Evolutionary conservation across 2,113 vertebrate genomes (phyloP).

Genomic region (Ctenomys sociabilis): DNA sequence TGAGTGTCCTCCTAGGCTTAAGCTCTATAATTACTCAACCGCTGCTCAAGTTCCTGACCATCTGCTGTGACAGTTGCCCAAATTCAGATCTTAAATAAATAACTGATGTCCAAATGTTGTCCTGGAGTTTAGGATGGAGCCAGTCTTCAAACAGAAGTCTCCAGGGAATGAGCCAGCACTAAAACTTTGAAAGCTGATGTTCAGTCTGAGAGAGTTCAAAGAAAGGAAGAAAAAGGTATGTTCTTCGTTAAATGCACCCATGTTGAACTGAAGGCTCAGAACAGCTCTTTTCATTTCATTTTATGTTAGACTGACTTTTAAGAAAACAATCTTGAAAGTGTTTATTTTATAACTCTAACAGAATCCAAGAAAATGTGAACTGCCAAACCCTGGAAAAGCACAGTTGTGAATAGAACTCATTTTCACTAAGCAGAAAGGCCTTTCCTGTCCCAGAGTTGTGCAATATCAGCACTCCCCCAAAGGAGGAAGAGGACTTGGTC

Average conservation of each 20-base stretch:
- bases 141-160: constrained; percentile 61
- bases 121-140: constrained; percentile 63
- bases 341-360: constrained; percentile 83
- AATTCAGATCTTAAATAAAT: constrained; percentile 71
- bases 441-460: constrained; percentile 32
- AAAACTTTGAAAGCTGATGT: constrained; percentile 78
- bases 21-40: constrained; percentile 37
- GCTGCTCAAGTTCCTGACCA: constrained; percentile 60
- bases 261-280: constrained; percentile 74
- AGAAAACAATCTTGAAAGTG: constrained; percentile 85
- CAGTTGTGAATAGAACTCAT: constrained; percentile 83
- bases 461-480: background rate
- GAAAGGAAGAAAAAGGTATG: constrained; percentile 63
- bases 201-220: constrained; percentile 77
- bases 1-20: background rate
- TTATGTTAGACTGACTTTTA: constrained; percentile 82
- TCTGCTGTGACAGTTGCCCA: constrained; percentile 54
- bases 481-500: constrained; percentile 47
- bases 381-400: constrained; percentile 81
- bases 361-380: constrained; percentile 81
- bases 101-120: constrained; percentile 63
- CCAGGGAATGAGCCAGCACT: constrained; percentile 29
- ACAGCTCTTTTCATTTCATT: constrained; percentile 73
- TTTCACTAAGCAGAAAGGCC: constrained; percentile 71
- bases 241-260: constrained; percentile 57